phyloP scores from a whole-genome alignment of 2,888 invertebrate genomes.

The Hoplodrina blanda region DNA sequence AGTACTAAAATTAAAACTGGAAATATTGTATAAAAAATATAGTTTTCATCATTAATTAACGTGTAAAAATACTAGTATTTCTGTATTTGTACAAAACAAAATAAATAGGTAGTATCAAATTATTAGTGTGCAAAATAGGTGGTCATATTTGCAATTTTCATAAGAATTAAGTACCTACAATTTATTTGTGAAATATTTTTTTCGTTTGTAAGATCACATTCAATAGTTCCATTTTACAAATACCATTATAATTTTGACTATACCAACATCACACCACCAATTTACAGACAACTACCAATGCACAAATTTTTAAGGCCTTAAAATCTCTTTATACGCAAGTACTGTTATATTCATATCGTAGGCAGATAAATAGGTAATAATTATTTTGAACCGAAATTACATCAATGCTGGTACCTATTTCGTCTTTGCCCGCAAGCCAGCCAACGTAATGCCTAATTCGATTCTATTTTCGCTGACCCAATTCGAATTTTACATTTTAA shows the following conservation, averaged over 20 bases:
- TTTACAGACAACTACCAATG: slow-evolving; percentile 3
- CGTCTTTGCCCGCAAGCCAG: neutral
- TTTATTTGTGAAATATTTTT: neutral
- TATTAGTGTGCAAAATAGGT: too few relatives aligned
- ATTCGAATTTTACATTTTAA: neutral
- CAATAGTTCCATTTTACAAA: neutral
- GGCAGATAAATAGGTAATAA: too few relatives aligned
- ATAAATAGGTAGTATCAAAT: neutral
- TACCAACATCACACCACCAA: neutral
- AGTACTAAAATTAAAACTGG: neutral
- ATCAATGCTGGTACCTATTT: neutral
- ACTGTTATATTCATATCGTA: too few relatives aligned
- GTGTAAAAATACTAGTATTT: neutral
- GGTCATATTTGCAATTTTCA: neutral
- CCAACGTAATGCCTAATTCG: slow-evolving; percentile 4
- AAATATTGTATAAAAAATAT: neutral
- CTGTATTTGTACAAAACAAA: neutral
- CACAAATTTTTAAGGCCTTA: neutral
- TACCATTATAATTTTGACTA: slow-evolving; percentile 17
- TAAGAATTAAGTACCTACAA: neutral
- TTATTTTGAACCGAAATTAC: too few relatives aligned
- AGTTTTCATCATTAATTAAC: neutral
- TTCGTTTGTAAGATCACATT: neutral
- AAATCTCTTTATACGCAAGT: neutral
- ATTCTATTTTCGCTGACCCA: slow-evolving; percentile 30